Evolutionary conservation across 30 jellyfish, hydroid and myxozoan genomes (phyloP), one percentile per base, ranked within the genome.

Genomic region (Nemopilema nomurai): DNA sequence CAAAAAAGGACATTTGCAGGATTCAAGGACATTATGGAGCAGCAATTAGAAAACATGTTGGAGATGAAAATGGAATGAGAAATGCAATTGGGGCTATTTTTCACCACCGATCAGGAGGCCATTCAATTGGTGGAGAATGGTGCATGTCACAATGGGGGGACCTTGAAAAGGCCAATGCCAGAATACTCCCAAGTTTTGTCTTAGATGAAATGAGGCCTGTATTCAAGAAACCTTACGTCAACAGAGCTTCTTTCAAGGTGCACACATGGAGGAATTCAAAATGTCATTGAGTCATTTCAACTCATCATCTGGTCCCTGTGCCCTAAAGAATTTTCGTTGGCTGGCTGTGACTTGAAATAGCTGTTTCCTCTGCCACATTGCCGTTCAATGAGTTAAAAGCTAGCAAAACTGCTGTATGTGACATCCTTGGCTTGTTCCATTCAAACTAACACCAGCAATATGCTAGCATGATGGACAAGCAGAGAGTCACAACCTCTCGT

Each of bases 341-440:
- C 28, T 25, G 82, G 67, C 31, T 18, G 29, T 16, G 65, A 24
- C 51, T 71, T 26, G 67, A 71, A 67, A 67, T 33, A 22, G 77
- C 77, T 41, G 57, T 41, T 41, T 41, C 57, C 57, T 41, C 57
- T 41, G 57, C 57, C 57, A 41, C 57, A 41, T 41, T 41, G 57
- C 57, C 6, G 13, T 41, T 41, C 57, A 41, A 41, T 41, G 57
- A 41, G 57, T 6, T 6, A 41, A 41, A 41, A 41, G 57, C 57
- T 41, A 41, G 57, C 57, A 41, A 41, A 41, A 6, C 13, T 41
- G 57, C 57, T 41, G 57, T 41, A 41, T 41, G 57, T 41, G 57
- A 41, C 57, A 41, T 72, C 28, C 28, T 74, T 31, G 68, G 77
- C 32, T 84, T 84, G 87, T 71, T 71, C 24, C 87, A 86, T 84